These are phyloP conservation scores for Platysternon megacephalum DNA, from an alignment of 2,113 vertebrate species.

Conservation along the genomic window DNA sequence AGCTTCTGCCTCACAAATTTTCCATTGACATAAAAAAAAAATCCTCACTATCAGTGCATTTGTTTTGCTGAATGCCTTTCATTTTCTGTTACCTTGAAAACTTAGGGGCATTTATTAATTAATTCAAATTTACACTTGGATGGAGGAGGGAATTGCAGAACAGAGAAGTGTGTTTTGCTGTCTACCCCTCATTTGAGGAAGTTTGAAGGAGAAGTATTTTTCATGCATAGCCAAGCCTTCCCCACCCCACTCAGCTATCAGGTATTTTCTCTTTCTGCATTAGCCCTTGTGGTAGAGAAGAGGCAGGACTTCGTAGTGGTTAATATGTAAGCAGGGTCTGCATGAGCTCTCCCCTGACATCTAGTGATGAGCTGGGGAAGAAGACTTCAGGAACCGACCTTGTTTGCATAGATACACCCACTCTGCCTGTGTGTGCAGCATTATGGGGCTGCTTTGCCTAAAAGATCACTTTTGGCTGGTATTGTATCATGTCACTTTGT, in stretches of 20 bases:
- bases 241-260: not conserved
- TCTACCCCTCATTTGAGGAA: conserved; percentile 50
- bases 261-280: not conserved
- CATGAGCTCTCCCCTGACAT: too few relatives aligned
- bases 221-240: not conserved
- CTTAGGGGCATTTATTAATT: conserved; percentile 49
- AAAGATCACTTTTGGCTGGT: too few relatives aligned
- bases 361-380: too few relatives aligned
- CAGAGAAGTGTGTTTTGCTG: conserved; percentile 35
- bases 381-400: too few relatives aligned
- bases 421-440: too few relatives aligned
- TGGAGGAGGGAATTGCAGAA: conserved; percentile 62
- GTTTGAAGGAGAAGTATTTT: not conserved
- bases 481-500: too few relatives aligned
- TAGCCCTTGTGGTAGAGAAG: not conserved
- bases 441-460: too few relatives aligned
- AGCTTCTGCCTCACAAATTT: conserved; percentile 38
- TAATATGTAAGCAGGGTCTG: not conserved
- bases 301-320: not conserved
- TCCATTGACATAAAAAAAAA: not conserved
- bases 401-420: too few relatives aligned
- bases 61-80: conserved; percentile 51
- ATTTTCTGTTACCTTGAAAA: conserved; percentile 69
- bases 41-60: conserved; percentile 36
- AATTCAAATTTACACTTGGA: conserved; percentile 64